Evolutionary conservation across 2,888 invertebrate species (phyloP), one percentile per base, ranked within the genome.

Genomic region (Pediacus dermestoides): DNA sequence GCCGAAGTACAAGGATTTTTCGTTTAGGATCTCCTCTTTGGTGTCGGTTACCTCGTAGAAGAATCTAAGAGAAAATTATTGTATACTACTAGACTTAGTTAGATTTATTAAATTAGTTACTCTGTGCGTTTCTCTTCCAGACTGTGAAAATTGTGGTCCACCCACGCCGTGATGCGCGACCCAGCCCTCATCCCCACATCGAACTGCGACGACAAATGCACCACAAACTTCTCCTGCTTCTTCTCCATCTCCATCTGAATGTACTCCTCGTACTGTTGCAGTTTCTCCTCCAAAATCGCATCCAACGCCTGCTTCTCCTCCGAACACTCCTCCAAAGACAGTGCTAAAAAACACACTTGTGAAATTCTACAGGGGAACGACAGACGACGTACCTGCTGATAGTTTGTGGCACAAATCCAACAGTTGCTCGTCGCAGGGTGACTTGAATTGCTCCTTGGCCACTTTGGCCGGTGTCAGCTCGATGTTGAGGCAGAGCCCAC

Each of bases 61-160:
- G 4, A 6, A 26, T 4, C 4, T 26, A 8, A 7, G n/a, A 8
- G 11, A 7, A n/a, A n/a, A n/a, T n/a, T n/a, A n/a, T n/a, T n/a
- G n/a, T n/a, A n/a, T n/a, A n/a, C n/a, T n/a, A n/a, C n/a, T n/a
- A n/a, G n/a, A n/a, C n/a, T n/a, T n/a, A n/a, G n/a, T n/a, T n/a
- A n/a, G n/a, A n/a, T n/a, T n/a, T n/a, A n/a, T n/a, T n/a, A n/a
- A n/a, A n/a, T 35, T 34, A 38, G 46, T 46, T 52, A 69, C 67
- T 69, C 69, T 18, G 68, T 72, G 66, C 80, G 72, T 54, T 78
- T 78, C 62, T 82, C 81, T 70, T 81, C 79, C 62, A 81, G 70
- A 8, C 80, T 81, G 48, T 80, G 78, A 35, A 81, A 68, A 53
- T 78, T 74, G 43, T 70, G 67, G 50, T 78, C 77, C 41, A 77